Percentiles rank a stretch among this genome's conserved stretches.
These are phyloP conservation scores for Siphamia tubifer DNA, from an alignment of 2,113 vertebrate genomes.

Conservation along the genomic window DNA sequence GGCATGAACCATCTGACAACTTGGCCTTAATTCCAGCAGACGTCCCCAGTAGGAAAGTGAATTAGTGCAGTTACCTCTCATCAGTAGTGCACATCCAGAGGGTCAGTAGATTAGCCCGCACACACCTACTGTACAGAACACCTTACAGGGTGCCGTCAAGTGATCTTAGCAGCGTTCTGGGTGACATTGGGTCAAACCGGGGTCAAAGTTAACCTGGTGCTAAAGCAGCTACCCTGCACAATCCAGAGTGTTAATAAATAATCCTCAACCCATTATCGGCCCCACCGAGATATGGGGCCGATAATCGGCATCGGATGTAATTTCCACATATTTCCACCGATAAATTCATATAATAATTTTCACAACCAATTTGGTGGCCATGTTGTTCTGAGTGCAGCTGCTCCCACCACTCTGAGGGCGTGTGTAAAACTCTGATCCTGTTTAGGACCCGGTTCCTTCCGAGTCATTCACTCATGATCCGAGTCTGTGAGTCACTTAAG, in stretches of 20 bases:
- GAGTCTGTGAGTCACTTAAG: no score
- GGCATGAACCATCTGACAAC: conserved; percentile 65
- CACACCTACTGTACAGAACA: conserved; percentile 38
- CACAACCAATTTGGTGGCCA: no score
- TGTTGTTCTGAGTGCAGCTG: no score
- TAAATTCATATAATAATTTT: no score
- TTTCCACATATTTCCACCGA: no score
- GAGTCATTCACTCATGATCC: no score
- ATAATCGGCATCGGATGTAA: no score
- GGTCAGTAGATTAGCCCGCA: conserved; percentile 41
- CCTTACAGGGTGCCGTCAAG: conserved; percentile 44
- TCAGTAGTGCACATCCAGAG: conserved; percentile 79
- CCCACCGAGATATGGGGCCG: no score
- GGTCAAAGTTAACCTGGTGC: conserved; percentile 48
- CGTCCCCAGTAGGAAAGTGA: conserved; percentile 88
- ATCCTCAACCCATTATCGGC: no score
- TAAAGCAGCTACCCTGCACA: conserved; percentile 7
- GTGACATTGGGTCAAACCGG: conserved; percentile 45
- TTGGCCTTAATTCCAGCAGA: conserved; percentile 96
- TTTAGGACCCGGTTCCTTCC: no score
- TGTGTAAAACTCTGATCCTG: no score
- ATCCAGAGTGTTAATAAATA: neutral
- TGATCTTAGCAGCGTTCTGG: conserved; percentile 34
- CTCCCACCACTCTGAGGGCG: no score
- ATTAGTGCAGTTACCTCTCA: conserved; percentile 89